phyloP scores from a whole-genome alignment of 2,797 vertebrate species.

The Thalassophryne amazonica region DNA sequence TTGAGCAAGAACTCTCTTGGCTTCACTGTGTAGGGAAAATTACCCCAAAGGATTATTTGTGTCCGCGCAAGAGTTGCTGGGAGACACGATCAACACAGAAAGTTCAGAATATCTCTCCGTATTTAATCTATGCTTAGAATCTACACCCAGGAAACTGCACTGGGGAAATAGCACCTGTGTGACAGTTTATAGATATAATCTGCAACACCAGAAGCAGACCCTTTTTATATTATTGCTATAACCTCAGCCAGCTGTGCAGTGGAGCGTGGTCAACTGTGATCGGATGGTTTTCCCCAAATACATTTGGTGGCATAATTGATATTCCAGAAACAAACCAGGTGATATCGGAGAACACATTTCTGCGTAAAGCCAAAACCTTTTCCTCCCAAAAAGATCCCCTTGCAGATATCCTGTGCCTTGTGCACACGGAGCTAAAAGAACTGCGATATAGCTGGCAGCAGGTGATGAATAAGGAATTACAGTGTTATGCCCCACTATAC shows the following conservation, averaged over 20 bases:
- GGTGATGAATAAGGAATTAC: slow-evolving; percentile 41
- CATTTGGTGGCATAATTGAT: slow-evolving; percentile 39
- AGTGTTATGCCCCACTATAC: slow-evolving; percentile 34
- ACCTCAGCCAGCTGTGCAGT: slow-evolving; percentile 19
- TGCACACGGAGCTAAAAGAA: neutral
- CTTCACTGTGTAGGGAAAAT: slow-evolving; percentile 54
- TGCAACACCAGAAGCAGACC: neutral
- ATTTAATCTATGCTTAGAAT: neutral
- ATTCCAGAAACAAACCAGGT: slow-evolving; percentile 38
- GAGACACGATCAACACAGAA: no score
- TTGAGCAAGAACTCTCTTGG: slow-evolving; percentile 65
- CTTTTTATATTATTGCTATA: neutral
- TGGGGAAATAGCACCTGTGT: neutral
- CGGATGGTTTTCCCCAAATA: slow-evolving; percentile 45
- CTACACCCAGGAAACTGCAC: no score
- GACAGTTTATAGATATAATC: neutral
- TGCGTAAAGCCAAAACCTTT: slow-evolving; percentile 20
- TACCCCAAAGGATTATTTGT: slow-evolving; percentile 43
- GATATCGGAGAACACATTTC: slow-evolving; percentile 47
- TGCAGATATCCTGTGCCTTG: slow-evolving; percentile 28
- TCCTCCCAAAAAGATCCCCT: slow-evolving; percentile 21
- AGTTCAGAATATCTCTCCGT: no score
- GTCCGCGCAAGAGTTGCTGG: no score
- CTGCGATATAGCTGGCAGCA: slow-evolving; percentile 29
- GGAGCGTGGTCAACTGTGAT: slow-evolving; percentile 9